These are phyloP conservation scores for Taphrorychus bicolor DNA, from an alignment of 2,888 invertebrate species.

Conservation along the genomic window DNA sequence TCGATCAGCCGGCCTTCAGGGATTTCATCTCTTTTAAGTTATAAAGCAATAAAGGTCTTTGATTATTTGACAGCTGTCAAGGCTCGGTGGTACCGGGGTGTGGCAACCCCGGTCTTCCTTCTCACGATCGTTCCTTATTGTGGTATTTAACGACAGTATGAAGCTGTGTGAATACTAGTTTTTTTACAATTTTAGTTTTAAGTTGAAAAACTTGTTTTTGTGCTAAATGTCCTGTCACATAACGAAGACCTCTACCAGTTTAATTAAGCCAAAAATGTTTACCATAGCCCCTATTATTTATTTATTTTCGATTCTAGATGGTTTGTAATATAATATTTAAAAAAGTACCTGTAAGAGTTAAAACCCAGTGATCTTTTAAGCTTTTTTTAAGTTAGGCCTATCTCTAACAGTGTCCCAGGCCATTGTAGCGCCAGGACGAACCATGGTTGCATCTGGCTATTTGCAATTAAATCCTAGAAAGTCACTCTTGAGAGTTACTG, in stretches of 20 bases:
- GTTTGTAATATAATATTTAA: background rate
- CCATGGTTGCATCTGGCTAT: no score
- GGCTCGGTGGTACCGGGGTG: no score
- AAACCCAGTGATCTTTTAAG: background rate
- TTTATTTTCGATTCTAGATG: background rate
- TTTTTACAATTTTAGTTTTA: no score
- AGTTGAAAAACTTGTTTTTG: background rate
- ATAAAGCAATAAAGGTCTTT: background rate
- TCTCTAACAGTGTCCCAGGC: no score
- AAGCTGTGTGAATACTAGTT: background rate
- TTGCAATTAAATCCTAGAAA: no score
- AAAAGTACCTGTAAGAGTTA: background rate
- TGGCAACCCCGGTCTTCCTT: background rate
- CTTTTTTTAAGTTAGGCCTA: no score
- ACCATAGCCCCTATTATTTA: background rate
- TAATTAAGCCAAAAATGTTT: background rate
- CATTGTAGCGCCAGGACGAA: no score
- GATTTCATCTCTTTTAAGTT: background rate
- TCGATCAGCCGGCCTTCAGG: background rate
- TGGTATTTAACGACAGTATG: background rate
- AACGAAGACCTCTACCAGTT: background rate
- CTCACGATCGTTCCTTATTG: no score
- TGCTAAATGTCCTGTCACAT: background rate
- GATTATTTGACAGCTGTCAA: background rate
- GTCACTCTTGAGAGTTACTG: no score